Evolutionary conservation across 2,113 vertebrate species (phyloP), one percentile per base, ranked within the genome.

Genomic region (Psammodynastes pulverulentus): DNA sequence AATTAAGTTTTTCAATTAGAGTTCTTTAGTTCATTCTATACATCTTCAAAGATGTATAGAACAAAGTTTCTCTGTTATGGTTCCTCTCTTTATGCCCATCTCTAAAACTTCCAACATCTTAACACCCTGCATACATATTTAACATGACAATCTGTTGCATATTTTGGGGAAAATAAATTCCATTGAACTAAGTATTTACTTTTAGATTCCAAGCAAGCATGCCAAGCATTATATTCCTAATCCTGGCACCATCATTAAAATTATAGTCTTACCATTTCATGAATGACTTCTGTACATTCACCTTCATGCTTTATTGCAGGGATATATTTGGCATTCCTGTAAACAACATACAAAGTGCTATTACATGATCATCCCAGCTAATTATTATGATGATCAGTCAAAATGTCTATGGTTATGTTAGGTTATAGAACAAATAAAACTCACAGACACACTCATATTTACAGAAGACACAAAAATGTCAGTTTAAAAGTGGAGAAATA

Each of bases 261-360:
- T 34, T 39, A 39, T 49, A 0, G 1, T 34, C 97, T 97, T 95
- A 97, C 97, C 95, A 51, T 93, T 95, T 93, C 86, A 88, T 90
- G 93, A 93, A 46, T 91, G 93, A 94, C 84, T 91, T 94, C 91
- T 89, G 79, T 92, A 93, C 97, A 97, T 95, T 96, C 95, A 89
- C 97, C 97, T 92, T 90, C 95, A 56, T 96, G 92, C 91, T 54
- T 94, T 89, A 97, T 1, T 0, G 95, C 92, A 93, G 97, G 92
- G 92, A 91, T 94, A 94, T 84, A n/a, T 84, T 95, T 92, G 91
- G 94, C 90, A 96, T 53, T 96, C 94, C 97, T 97, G 94, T 91
- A 95, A 94, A 92, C 39, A 93, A 94, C 90, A 93, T 34, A 96
- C 91, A 95, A 95, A 94, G 91, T 79, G 7, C 58, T 39, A 52